Conservation (phyloP, 2,888 invertebrate species). For the Bombylius major region DNA sequence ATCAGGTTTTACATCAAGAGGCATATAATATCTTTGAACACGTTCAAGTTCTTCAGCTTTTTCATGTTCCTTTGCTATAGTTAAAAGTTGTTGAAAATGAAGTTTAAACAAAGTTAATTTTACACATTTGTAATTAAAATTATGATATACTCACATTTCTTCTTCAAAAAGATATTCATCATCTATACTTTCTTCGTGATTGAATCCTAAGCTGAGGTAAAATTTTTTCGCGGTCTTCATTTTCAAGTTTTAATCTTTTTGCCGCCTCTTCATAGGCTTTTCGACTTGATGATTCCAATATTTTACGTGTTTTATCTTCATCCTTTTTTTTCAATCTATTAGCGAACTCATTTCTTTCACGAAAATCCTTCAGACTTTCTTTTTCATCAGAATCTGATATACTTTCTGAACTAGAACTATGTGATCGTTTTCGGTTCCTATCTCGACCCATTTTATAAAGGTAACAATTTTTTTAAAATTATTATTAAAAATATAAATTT, state of each 20-base stretch:
- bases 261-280: slow-evolving; percentile 77
- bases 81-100: slow-evolving; percentile 55
- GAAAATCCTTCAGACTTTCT: slow-evolving; percentile 66
- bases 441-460: slow-evolving; percentile 13
- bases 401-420: slow-evolving; percentile 25
- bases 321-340: slow-evolving; percentile 77
- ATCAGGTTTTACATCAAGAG: slow-evolving; percentile 71
- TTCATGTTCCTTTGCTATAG: slow-evolving; percentile 91
- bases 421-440: slow-evolving; percentile 22
- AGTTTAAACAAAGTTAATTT: background rate
- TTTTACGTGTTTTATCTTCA: slow-evolving; percentile 74
- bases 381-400: slow-evolving; percentile 64
- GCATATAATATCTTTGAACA: slow-evolving; percentile 90
- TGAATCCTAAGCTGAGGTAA: slow-evolving; percentile 80
- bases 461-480: no score
- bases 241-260: slow-evolving; percentile 76
- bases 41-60: slow-evolving; percentile 85
- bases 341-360: slow-evolving; percentile 90
- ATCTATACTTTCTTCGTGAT: slow-evolving; percentile 88
- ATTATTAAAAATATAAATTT: no score
- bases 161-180: slow-evolving; percentile 93
- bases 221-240: slow-evolving; percentile 72
- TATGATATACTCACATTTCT: slow-evolving; percentile 53
- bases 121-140: background rate
- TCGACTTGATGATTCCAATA: slow-evolving; percentile 50